These are phyloP conservation scores for chimpanzee (Pan troglodytes) DNA, from an alignment of 2,113 vertebrate species.

Conservation along the genomic window NHGRI_mPanTro3-v2.1_pri NC_072422.2:10052001-10052500, in stretches of 20 bases:
- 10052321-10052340: too few relatives aligned
- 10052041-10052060: not conserved
- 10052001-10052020: not conserved
- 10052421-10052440: too few relatives aligned
- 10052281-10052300: conserved; percentile 6
- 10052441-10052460: too few relatives aligned
- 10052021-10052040: not conserved
- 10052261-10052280: conserved; percentile 19
- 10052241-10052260: not conserved
- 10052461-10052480: too few relatives aligned
- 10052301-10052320: not conserved
- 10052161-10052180: conserved; percentile 38
- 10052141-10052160: not conserved
- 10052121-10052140: not conserved
- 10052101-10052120: not conserved
- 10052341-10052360: not conserved
- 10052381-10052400: not conserved
- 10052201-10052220: not conserved
- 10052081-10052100: not conserved
- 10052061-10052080: not conserved
- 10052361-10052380: not conserved
- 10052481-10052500: too few relatives aligned
- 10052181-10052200: conserved; percentile 39
- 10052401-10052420: not conserved
- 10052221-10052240: conserved; percentile 7